Evolutionary conservation across 2,113 vertebrate genomes (phyloP), one percentile per base, ranked within the genome.

Genomic region (Saccopteryx leptura): DNA sequence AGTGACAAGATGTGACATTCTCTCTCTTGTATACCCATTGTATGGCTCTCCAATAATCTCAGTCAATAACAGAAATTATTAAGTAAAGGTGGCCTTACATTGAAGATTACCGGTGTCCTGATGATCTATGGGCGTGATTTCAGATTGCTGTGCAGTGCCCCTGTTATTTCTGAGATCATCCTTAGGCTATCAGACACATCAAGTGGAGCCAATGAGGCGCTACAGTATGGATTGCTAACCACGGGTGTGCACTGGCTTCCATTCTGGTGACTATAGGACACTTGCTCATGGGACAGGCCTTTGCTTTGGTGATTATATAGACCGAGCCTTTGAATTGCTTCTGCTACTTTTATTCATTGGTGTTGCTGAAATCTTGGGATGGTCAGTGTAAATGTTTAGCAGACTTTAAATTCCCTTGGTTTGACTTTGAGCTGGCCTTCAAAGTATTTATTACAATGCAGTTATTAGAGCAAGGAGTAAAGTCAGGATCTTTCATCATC

Each of bases 391-490:
- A 10, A 56, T 7, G 1, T 81, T 93, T 15, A 76, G 52, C 69
- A 68, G 90, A 93, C 21, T 85, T 82, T 2, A n/a, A 13, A 31
- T 84, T 61, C 83, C 61, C 79, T 81, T 33, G 8, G 14, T 88
- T 97, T 54, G 91, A 5, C 52, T 90, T 52, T 56, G 83, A 66
- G 56, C 54, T 94, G 68, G 71, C 11, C 76, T 96, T 95, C 61
- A 23, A 93, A 93, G 91, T 84, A 94, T 92, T 94, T 96, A 85
- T 97, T 88, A 63, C 71, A 74, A 71, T 84, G 46, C 26, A 90
- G 63, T 90, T 93, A 96, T 95, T 94, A 93, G 95, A 96, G 86
- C 63, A 39, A 95, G 60, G 78, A 93, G 91, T 95, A 76, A 93
- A 97, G 94, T 81, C 61, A 72, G 66, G 75, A 86, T 93, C 80